Percentiles rank a stretch among this genome's conserved stretches.
phyloP scores from a whole-genome alignment of 1,140 invertebrate genomes.

The Bombus sylvicola region DNA sequence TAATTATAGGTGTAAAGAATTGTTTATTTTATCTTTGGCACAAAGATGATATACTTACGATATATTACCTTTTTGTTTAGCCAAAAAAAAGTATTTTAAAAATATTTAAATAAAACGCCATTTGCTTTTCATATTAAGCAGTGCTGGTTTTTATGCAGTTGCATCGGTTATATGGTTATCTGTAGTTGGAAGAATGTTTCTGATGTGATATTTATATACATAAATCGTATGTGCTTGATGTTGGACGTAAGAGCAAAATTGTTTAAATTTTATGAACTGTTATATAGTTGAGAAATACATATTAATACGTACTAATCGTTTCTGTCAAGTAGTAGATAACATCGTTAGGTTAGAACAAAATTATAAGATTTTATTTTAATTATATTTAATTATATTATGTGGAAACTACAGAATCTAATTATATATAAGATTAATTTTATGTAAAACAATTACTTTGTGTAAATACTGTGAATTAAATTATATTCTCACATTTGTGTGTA shows the following conservation, averaged over 20 bases:
- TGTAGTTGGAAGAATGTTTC: not conserved
- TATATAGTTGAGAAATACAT: not conserved
- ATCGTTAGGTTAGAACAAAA: conserved; percentile 21
- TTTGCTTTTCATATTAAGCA: not conserved
- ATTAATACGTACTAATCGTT: not conserved
- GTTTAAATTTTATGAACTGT: not conserved
- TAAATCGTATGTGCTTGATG: not conserved
- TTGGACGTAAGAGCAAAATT: not conserved
- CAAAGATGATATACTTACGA: not conserved
- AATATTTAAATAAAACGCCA: conserved; percentile 6
- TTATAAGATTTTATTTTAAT: not conserved
- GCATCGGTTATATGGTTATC: conserved; percentile 3
- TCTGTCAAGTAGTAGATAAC: not conserved
- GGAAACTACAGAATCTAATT: not conserved
- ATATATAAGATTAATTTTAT: not conserved
- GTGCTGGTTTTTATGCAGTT: not conserved
- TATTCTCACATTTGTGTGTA: not conserved
- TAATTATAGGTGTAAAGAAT: not conserved
- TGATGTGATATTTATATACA: not conserved
- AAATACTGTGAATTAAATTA: not conserved
- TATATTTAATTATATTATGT: not conserved
- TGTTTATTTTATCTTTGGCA: not conserved
- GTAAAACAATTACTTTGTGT: not conserved
- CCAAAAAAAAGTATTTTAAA: not conserved
- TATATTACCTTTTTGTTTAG: not conserved